Evolutionary conservation across 2,113 vertebrate genomes (phyloP).

Genomic region (Halichoerus grypus): DNA sequence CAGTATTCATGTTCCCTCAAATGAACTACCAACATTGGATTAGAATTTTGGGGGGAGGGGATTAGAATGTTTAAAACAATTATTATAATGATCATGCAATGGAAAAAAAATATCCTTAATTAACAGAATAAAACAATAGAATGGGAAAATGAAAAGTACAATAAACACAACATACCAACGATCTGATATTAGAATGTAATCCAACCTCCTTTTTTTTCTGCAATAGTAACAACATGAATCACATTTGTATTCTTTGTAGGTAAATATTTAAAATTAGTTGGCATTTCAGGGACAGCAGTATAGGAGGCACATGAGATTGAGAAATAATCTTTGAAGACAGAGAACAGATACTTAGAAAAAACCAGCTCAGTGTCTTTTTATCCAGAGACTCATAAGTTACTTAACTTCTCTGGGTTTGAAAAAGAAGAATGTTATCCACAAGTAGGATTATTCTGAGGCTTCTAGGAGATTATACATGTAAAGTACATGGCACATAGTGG

Average conservation of each 20-base stretch:
- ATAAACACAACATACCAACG: neutral
- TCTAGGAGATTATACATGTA: neutral
- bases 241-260: neutral
- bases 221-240: neutral
- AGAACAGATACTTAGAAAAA: neutral
- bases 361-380: neutral
- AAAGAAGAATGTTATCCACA: neutral
- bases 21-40: neutral
- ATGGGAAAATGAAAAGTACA: neutral
- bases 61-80: constrained; percentile 28
- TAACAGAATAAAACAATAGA: constrained; percentile 44
- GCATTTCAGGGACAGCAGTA: neutral
- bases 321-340: neutral
- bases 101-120: neutral
- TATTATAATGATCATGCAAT: neutral
- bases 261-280: constrained; percentile 2
- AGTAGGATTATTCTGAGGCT: neutral
- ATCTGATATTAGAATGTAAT: neutral
- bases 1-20: neutral
- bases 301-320: neutral
- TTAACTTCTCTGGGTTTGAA: constrained; percentile 13
- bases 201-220: neutral
- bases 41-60: neutral
- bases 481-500: neutral
- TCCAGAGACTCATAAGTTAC: neutral